A percentile compares a stretch with the other conserved stretches of the same genome.
phyloP scores from a whole-genome alignment of 1,140 invertebrate species.

The Cheumatopsyche charites region DNA sequence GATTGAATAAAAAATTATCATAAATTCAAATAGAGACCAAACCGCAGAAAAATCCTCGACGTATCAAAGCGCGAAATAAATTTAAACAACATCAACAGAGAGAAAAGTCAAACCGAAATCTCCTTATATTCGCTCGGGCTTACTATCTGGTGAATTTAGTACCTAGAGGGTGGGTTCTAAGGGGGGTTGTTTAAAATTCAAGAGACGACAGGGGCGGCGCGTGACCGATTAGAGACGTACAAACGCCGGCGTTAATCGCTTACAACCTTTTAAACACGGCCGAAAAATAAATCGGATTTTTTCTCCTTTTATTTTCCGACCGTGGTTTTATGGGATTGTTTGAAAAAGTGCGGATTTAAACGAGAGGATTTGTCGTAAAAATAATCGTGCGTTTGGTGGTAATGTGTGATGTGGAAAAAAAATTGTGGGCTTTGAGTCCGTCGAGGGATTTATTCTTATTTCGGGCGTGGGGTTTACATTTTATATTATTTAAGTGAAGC shows the following conservation, averaged over 20 bases:
- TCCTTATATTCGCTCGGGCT: not conserved
- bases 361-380: too few species aligned
- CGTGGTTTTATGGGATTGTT: too few species aligned
- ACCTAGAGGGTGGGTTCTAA: not conserved
- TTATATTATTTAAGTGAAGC: too few species aligned
- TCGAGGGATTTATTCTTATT: too few species aligned
- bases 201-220: constrained; percentile 1
- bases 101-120: not conserved
- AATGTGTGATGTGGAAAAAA: too few species aligned
- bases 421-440: too few species aligned
- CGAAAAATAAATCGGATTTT: too few species aligned
- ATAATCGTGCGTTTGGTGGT: too few species aligned
- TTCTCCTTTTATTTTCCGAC: too few species aligned
- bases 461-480: too few species aligned
- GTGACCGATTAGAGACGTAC: constrained; percentile 39
- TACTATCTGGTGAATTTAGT: not conserved
- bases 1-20: too few species aligned
- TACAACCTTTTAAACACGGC: constrained; percentile 40
- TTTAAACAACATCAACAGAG: not conserved
- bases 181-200: constrained; percentile 29
- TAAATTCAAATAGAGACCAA: not conserved
- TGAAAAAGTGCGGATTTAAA: too few species aligned
- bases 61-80: not conserved
- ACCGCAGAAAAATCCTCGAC: not conserved
- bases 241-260: constrained; percentile 38